These are phyloP conservation scores for Illadopsis cleaveri DNA, from an alignment of 2,113 vertebrate genomes.

Conservation along the genomic window DNA sequence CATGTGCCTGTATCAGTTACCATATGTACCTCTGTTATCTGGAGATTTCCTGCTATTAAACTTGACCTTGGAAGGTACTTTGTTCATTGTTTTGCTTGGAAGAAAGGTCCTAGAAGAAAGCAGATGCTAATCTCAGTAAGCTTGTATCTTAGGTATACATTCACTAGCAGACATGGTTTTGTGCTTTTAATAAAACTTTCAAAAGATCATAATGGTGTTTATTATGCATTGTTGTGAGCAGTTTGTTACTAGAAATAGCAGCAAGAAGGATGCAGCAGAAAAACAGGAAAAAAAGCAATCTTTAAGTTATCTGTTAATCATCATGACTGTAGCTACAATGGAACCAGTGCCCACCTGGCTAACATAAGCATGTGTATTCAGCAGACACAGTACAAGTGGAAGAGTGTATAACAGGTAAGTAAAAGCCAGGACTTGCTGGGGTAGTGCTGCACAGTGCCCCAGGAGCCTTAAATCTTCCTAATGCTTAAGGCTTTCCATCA, in stretches of 20 bases:
- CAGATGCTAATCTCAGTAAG: constrained; percentile 3
- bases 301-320: background rate
- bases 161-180: background rate
- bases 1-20: constrained; percentile 24
- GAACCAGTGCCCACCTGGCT: background rate
- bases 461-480: background rate
- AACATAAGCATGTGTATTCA: background rate
- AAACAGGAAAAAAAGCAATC: background rate
- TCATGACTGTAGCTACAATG: background rate
- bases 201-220: background rate
- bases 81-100: background rate
- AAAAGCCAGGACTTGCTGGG: background rate
- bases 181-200: constrained; percentile 4
- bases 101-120: constrained; percentile 29
- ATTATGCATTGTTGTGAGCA: background rate
- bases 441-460: background rate
- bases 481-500: background rate
- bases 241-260: background rate
- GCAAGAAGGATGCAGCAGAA: background rate
- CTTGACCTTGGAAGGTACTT: constrained; percentile 52
- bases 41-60: constrained; percentile 58
- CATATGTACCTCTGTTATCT: constrained; percentile 18
- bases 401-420: background rate
- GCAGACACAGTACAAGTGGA: background rate
- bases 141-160: background rate